Percentiles rank a stretch among this genome's conserved stretches.
These are phyloP conservation scores for Platanista minor DNA, from an alignment of 2,113 vertebrate species.

Conservation along the genomic window DNA sequence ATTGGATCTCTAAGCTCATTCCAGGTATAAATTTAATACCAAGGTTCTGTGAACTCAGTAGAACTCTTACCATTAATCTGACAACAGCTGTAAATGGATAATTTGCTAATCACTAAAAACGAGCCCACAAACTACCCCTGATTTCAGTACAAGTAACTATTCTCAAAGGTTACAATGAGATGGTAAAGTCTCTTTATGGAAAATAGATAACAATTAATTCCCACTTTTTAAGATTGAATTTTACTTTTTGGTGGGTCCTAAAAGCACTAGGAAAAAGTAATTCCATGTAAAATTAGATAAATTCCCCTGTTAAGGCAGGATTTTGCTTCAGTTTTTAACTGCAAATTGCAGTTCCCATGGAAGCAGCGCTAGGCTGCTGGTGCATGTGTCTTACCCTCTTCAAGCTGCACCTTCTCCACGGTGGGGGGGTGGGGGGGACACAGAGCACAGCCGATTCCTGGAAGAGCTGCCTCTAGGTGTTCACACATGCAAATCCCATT, in stretches of 20 bases:
- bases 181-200: background rate
- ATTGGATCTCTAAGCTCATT: constrained; percentile 17
- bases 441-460: background rate
- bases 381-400: background rate
- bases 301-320: constrained; percentile 20
- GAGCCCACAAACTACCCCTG: background rate
- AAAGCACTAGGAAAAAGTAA: constrained; percentile 27
- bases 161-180: background rate
- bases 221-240: background rate
- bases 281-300: constrained; percentile 42
- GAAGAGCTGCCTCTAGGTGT: background rate
- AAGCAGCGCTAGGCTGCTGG: background rate
- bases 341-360: constrained; percentile 32
- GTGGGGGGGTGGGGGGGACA: background rate
- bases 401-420: background rate
- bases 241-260: background rate
- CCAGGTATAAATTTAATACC: constrained; percentile 12
- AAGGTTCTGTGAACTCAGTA: background rate
- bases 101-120: background rate
- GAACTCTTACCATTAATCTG: background rate
- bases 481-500: background rate
- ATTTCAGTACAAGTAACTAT: background rate
- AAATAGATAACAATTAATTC: background rate
- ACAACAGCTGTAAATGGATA: background rate
- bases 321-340: constrained; percentile 6